Evolutionary conservation across 1,140 invertebrate species (phyloP).

Genomic region (Metaphire vulgaris): DNA sequence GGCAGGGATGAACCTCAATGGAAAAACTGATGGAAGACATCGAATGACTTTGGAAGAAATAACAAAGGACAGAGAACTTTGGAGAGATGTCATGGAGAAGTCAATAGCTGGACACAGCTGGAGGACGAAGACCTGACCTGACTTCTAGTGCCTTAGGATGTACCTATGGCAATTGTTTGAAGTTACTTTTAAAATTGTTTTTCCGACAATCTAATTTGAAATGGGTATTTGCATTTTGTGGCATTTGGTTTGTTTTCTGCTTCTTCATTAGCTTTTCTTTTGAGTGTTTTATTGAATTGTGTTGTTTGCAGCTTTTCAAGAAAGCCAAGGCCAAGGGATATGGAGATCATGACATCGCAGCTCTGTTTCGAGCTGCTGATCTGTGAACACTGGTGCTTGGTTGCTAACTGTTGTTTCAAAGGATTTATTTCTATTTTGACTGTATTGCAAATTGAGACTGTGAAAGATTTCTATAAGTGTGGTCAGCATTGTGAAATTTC

Average conservation of each 20-base stretch:
- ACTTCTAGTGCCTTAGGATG: too few species aligned
- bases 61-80: too few species aligned
- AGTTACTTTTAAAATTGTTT: too few species aligned
- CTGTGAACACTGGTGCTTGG: slow-evolving; percentile 1
- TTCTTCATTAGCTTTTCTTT: background rate
- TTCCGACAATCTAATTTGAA: background rate
- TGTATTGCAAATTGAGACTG: too few species aligned
- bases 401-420: background rate
- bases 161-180: too few species aligned
- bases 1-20: too few species aligned
- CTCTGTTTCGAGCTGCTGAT: slow-evolving; percentile 65
- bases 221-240: background rate
- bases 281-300: background rate
- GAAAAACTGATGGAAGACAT: too few species aligned
- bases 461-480: background rate
- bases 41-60: too few species aligned
- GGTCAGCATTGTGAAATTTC: background rate
- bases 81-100: too few species aligned
- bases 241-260: background rate
- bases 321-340: slow-evolving; percentile 87
- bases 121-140: too few species aligned
- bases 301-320: slow-evolving; percentile 67
- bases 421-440: background rate
- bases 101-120: too few species aligned
- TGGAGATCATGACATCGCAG: slow-evolving; percentile 81